Evolutionary conservation across 2,888 invertebrate species (phyloP).

Genomic region (Sphaerophoria rueppellii): DNA sequence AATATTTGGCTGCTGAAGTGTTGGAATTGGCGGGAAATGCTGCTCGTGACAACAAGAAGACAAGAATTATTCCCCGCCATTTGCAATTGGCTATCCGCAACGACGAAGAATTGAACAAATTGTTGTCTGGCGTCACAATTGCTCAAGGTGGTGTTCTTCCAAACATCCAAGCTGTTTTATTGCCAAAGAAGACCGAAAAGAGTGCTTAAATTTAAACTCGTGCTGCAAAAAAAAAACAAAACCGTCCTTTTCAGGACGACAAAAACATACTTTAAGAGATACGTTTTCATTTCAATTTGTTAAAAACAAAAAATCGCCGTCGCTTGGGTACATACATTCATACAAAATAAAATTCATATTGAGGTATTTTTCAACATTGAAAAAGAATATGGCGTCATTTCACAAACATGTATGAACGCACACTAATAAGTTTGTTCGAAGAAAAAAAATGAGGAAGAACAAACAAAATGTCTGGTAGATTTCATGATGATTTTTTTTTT

Average conservation of each 20-base stretch:
- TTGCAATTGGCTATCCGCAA: constrained; percentile 91
- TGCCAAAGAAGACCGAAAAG: constrained; percentile 87
- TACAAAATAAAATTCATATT: too few species aligned
- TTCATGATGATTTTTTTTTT: too few species aligned
- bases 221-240: constrained; percentile 69
- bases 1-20: constrained; percentile 87
- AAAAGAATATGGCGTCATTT: too few species aligned
- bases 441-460: too few species aligned
- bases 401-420: too few species aligned
- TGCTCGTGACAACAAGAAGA: constrained; percentile 87
- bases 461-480: too few species aligned
- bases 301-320: too few species aligned
- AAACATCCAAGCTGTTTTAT: constrained; percentile 88
- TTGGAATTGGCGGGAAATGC: constrained; percentile 86
- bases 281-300: not conserved
- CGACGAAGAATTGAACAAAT: constrained; percentile 91
- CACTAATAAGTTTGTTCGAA: too few species aligned
- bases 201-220: constrained; percentile 25
- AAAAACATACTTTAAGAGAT: not conserved
- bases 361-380: too few species aligned
- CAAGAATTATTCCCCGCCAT: constrained; percentile 90
- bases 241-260: constrained; percentile 69
- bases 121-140: constrained; percentile 88
- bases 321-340: too few species aligned
- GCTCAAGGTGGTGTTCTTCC: constrained; percentile 94